Percentiles rank a stretch among this genome's conserved stretches.
These are phyloP conservation scores for Drosophila arawakana DNA, from an alignment of 1,140 invertebrate species.

Conservation along the genomic window DNA sequence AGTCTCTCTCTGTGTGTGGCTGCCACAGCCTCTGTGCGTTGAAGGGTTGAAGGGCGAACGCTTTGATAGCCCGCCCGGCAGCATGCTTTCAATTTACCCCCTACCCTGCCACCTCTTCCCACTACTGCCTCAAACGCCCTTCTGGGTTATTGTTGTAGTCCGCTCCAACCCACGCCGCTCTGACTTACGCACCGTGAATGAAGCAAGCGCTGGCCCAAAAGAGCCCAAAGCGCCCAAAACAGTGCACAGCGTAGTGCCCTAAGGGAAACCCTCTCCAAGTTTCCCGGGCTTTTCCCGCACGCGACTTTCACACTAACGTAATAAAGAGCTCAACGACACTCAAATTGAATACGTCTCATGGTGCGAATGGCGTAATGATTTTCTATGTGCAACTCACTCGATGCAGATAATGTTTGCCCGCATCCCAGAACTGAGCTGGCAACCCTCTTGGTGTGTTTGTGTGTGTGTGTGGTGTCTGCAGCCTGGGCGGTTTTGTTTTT, in stretches of 20 bases:
- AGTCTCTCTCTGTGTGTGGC: constrained; percentile 2
- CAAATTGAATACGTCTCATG: constrained; percentile 83
- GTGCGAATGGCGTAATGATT: constrained; percentile 83
- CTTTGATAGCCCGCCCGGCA: constrained; percentile 55
- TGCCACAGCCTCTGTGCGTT: constrained; percentile 47
- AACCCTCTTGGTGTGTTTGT: constrained; percentile 33
- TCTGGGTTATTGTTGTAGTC: constrained; percentile 48
- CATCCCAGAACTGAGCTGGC: constrained; percentile 20
- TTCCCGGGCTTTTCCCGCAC: constrained; percentile 60
- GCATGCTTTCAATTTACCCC: constrained; percentile 81
- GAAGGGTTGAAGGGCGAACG: constrained; percentile 60
- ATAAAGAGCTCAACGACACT: constrained; percentile 84
- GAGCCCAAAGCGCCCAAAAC: background rate
- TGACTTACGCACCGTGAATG: constrained; percentile 82
- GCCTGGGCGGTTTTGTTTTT: constrained; percentile 76
- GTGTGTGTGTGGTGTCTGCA: constrained; percentile 26
- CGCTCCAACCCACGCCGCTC: constrained; percentile 45
- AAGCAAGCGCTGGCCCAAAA: constrained; percentile 32
- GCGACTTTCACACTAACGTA: constrained; percentile 83
- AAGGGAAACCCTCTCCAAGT: constrained; percentile 32
- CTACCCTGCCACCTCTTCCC: constrained; percentile 39
- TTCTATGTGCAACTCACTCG: constrained; percentile 80
- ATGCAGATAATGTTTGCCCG: constrained; percentile 76
- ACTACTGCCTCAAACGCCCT: constrained; percentile 26
- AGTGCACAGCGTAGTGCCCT: constrained; percentile 7